These are phyloP conservation scores for Melikaiella ostensackeni DNA, from an alignment of 2,888 invertebrate species.

Conservation along the genomic window DNA sequence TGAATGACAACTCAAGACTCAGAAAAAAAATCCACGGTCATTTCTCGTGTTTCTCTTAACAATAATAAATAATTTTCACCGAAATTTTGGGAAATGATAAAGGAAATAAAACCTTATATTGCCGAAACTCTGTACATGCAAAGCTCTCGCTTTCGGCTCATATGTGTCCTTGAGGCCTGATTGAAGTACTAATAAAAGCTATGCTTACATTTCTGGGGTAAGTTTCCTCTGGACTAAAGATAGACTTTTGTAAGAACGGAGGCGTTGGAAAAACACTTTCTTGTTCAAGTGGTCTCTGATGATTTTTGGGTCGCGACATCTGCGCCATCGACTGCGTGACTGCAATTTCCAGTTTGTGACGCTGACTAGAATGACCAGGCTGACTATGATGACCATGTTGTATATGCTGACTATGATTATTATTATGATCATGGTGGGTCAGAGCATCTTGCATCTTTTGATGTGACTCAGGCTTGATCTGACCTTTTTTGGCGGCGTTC, in stretches of 20 bases:
- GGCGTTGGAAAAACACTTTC: not conserved
- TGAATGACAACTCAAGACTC: no score
- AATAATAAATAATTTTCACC: no score
- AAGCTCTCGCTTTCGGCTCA: no score
- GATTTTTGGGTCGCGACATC: not conserved
- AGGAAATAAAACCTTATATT: not conserved
- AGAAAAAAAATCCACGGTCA: no score
- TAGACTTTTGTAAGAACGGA: not conserved
- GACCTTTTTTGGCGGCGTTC: not conserved
- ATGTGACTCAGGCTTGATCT: no score
- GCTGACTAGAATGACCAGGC: not conserved
- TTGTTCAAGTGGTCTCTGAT: not conserved
- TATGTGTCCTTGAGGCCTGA: not conserved
- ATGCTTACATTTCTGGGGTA: not conserved
- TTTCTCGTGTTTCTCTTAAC: no score
- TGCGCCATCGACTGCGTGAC: not conserved
- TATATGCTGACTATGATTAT: not conserved
- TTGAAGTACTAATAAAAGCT: not conserved
- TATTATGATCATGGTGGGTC: no score
- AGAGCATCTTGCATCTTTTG: no score
- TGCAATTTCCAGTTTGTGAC: not conserved
- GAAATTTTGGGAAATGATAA: no score
- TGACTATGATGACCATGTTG: not conserved
- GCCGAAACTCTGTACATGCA: no score
- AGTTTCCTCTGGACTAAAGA: not conserved